Conservation (phyloP, 2,888 invertebrate species). For the Hyles lineata region DNA sequence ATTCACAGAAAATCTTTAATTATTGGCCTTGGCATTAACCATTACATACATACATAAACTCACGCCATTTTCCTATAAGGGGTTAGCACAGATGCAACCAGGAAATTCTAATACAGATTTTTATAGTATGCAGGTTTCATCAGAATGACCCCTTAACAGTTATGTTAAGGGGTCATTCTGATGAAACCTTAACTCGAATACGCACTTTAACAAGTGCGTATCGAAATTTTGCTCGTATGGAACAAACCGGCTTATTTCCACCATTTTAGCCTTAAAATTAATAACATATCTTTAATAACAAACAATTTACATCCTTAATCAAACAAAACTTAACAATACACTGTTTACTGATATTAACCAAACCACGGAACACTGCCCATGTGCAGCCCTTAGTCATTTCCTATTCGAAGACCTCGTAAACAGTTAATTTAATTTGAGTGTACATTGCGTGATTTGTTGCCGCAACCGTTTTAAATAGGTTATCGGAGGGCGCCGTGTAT, state of each 20-base stretch:
- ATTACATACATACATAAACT: too few species aligned
- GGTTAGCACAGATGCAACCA: too few species aligned
- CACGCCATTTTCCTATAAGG: too few species aligned
- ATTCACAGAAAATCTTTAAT: too few species aligned
- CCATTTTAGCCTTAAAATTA: neutral
- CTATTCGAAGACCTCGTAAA: slow-evolving; percentile 29
- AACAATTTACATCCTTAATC: neutral
- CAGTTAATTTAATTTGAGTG: slow-evolving; percentile 44
- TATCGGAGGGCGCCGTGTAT: neutral
- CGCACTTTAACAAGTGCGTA: too few species aligned
- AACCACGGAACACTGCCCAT: neutral
- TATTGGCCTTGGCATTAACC: too few species aligned
- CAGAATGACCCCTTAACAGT: too few species aligned
- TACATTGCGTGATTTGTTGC: slow-evolving; percentile 44
- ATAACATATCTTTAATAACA: neutral
- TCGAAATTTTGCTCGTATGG: neutral
- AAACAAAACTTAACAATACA: neutral
- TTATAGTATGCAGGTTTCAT: too few species aligned
- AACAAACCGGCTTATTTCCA: neutral
- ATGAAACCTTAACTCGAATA: too few species aligned
- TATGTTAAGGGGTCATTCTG: too few species aligned
- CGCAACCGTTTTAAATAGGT: slow-evolving; percentile 3
- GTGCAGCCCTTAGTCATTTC: slow-evolving; percentile 13
- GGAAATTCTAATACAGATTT: too few species aligned
- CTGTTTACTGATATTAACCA: slow-evolving; percentile 12